Conservation (phyloP, 2,888 invertebrate genomes). For the Agrotis segetum region DNA sequence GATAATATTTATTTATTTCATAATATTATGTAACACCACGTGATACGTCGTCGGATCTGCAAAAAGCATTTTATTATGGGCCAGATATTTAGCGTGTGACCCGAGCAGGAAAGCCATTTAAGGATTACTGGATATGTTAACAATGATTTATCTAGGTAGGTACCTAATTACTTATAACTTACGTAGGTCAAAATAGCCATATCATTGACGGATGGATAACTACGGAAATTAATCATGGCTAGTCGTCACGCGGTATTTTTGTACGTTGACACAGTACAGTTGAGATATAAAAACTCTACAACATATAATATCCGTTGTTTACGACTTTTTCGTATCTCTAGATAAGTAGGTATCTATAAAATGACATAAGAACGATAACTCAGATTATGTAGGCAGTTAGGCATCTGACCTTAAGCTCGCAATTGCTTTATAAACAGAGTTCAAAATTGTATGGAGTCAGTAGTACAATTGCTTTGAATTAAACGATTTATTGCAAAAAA, state of each 20-base stretch:
- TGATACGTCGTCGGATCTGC: background rate
- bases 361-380: constrained; percentile 1
- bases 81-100: too few relatives aligned
- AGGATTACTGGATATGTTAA: too few relatives aligned
- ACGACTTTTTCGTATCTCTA: background rate
- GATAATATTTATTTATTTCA: background rate
- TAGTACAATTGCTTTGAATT: background rate
- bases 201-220: background rate
- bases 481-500: background rate
- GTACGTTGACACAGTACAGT: too few relatives aligned
- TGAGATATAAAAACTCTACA: background rate
- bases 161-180: too few relatives aligned
- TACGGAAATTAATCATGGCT: background rate
- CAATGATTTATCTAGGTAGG: too few relatives aligned
- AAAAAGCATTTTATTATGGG: background rate
- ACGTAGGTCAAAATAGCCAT: too few relatives aligned
- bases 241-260: background rate
- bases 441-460: background rate
- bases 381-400: background rate
- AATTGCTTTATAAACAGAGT: constrained; percentile 1
- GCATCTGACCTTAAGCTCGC: too few relatives aligned
- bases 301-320: constrained; percentile 1
- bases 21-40: constrained; percentile 16
- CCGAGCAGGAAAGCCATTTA: too few relatives aligned
- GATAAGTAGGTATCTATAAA: background rate